phyloP scores from a whole-genome alignment of 2,113 vertebrate genomes.

The Origma solitaria region DNA sequence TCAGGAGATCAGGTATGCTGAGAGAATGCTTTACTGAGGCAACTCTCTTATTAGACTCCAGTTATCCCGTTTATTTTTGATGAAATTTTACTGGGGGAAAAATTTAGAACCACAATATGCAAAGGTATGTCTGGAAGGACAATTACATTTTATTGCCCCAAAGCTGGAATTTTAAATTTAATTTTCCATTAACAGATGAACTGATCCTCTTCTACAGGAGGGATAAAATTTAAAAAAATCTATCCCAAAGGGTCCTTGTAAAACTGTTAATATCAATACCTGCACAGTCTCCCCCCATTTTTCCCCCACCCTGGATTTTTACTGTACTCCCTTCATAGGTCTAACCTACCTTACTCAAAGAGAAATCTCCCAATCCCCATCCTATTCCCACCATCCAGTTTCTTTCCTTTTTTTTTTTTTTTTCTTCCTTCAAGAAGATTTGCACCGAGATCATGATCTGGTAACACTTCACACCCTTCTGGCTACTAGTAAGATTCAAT shows the following conservation, averaged over 20 bases:
- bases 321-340: not conserved
- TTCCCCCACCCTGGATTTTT: not conserved
- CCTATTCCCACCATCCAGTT: not conserved
- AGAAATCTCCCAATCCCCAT: not conserved
- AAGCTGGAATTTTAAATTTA: not conserved
- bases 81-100: not conserved
- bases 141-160: not conserved
- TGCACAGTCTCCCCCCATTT: accelerated
- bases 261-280: not conserved
- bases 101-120: not conserved
- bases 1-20: not conserved
- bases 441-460: no score
- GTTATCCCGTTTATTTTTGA: not conserved
- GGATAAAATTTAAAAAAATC: not conserved
- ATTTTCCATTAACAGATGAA: not conserved
- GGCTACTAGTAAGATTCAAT: no score
- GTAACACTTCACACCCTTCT: no score
- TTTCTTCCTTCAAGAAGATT: no score
- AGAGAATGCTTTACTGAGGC: not conserved
- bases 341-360: not conserved
- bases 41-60: not conserved
- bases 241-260: not conserved
- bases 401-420: not conserved
- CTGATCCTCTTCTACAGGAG: not conserved
- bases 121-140: not conserved